Percentiles rank a stretch among this genome's conserved stretches.
Conservation (phyloP, 2,797 vertebrate species). For the Xenopus petersii region DNA sequence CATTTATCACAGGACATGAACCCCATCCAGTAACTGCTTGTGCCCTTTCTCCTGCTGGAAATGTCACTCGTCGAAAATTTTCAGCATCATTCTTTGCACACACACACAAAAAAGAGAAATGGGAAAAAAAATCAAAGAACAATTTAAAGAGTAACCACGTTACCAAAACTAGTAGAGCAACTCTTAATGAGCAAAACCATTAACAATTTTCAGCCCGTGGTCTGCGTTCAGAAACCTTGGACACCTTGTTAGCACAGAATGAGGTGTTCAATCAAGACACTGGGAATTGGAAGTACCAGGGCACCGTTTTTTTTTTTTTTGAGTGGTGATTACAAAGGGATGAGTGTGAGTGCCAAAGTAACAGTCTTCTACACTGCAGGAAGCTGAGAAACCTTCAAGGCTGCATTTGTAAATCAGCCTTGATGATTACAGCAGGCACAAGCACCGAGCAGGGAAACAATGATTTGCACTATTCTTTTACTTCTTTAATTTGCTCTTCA, state of each 20-base stretch:
- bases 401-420: constrained; percentile 99
- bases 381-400: constrained; percentile 98
- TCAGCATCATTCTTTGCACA: constrained; percentile 57
- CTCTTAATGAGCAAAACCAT: constrained; percentile 89
- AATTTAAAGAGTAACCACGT: constrained; percentile 71
- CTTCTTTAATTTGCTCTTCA: constrained; percentile 75
- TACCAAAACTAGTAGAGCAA: constrained; percentile 76
- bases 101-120: constrained; percentile 22
- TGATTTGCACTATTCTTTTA: constrained; percentile 83
- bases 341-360: constrained; percentile 86
- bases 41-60: constrained; percentile 37
- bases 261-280: constrained; percentile 98
- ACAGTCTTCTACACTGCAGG: constrained; percentile 93
- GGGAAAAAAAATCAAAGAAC: constrained; percentile 65
- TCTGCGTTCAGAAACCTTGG: constrained; percentile 82
- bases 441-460: constrained; percentile 90
- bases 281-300: constrained; percentile 85
- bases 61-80: constrained; percentile 56
- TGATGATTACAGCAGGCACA: constrained; percentile 96
- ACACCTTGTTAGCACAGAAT: constrained; percentile 97
- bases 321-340: constrained; percentile 98
- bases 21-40: not conserved
- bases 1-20: not conserved
- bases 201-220: constrained; percentile 82
- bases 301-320: constrained; percentile 62